Base-by-base conservation (phyloP, 2,113 vertebrate genomes). In the Pycnonotus jocosus region DNA sequence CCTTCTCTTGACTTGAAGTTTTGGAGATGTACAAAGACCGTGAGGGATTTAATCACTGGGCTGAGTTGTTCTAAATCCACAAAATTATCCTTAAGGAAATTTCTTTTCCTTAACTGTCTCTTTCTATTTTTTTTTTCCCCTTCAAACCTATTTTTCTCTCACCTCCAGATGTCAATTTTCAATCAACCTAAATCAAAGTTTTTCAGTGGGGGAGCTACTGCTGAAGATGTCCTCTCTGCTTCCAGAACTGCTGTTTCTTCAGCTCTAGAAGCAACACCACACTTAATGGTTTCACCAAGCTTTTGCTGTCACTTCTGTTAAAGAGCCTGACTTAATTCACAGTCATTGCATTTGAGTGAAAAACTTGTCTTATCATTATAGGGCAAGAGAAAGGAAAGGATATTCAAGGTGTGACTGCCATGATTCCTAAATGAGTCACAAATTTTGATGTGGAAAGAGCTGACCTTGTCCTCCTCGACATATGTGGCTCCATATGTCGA, bases 61-160 rank as follows among this genome's bases (percentile, higher is more conserved):
- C 54, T 60, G 71, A 83, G 83, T 88, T 95, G 76, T 83, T 23
- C 53, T 87, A 71, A 96, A 74, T 82, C 38, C 69, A 79, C 69
- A 76, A 81, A 95, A 94, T 61, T n/a, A 74, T 83, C 70, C 96
- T 98, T 97, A 38, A 38, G 98, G 97, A 98, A 98, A 98, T 98
- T 93, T 86, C 4, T 47, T 91, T 56, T 76, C 15, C 35, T 86
- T 40, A 31, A 33, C 10, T 25, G 11, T 44, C 11, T 38, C 6
- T 6, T 40, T 61, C 1, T 28, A n/a, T 24, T 71, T 45, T 31
- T 27, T 58, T n/a, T 10, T 48, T 44, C 13, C 17, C 11, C 16
- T 68, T 72, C 57, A 69, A 58, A 47, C 11, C 15, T 21, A 15
- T 15, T 33, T 44, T 31, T 44, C 27, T 25, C 5, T n/a, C 14